Evolutionary conservation across 2,113 vertebrate species (phyloP), one percentile per base, ranked within the genome.

Genomic region (Raja brachyura): DNA sequence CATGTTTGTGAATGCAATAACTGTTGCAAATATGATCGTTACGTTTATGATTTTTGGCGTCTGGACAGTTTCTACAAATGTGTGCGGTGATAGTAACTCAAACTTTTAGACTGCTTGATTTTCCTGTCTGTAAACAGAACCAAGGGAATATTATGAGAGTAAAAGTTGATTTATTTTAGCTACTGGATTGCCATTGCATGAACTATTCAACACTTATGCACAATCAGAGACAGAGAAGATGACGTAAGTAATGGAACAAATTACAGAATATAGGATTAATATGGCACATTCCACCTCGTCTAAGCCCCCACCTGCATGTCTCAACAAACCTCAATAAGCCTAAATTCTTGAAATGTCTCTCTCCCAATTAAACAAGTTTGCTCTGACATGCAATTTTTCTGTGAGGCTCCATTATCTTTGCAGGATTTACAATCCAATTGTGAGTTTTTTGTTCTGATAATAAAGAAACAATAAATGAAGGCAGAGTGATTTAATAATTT

Each of bases 111-210:
- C 75, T n/a, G n/a, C 9, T 76, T 76, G 28, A 31, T 76, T 76
- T 76, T 76, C 28, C 75, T 76, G 75, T 76, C 75, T 76, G 75
- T 76, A 76, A 31, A 31, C 75, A 76, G n/a, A 76, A 76, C 75
- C 75, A 76, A 76, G 75, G 75, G 75, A 8, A 76, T 76, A 76
- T 76, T n/a, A 76, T 76, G 75, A n/a, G n/a, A 10, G 31, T 8
- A 76, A 76, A 2, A 76, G 28, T 31, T 8, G 5, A 76, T 13
- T 76, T 76, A 76, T 76, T 76, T 76, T 11, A 76, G 28, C 28
- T n/a, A 31, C 75, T 76, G 75, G 28, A 31, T 76, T 76, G 25
- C 75, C 75, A 76, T 76, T 76, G 75, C 75, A 31, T 31, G n/a
- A 76, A 76, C 75, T 31, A 76, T 76, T 76, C 9, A 76, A 31